phyloP scores from a whole-genome alignment of 2,888 invertebrate species.

The Heliconius ethilla region DNA sequence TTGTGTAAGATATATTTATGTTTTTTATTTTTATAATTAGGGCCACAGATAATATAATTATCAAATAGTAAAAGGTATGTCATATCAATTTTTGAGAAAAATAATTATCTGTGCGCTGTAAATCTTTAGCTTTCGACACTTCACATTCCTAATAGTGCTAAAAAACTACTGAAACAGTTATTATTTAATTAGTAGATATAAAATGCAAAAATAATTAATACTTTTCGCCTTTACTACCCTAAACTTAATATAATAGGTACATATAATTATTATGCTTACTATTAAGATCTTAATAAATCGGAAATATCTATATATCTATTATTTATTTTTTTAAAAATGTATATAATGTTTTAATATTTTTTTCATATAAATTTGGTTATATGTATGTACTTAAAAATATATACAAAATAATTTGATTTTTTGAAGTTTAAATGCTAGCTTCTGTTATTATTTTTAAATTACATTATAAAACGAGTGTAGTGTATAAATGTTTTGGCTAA shows the following conservation, averaged over 20 bases:
- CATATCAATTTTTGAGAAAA: constrained; percentile 9
- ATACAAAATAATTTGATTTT: not conserved
- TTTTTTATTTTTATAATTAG: not conserved
- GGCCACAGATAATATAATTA: not conserved
- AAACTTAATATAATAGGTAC: constrained; percentile 29
- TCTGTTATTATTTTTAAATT: not conserved
- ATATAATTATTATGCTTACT: constrained; percentile 27
- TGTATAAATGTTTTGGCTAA: not conserved
- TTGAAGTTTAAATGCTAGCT: not conserved
- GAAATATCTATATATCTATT: not conserved
- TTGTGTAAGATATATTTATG: not conserved
- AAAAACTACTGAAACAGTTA: not conserved
- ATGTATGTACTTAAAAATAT: not conserved
- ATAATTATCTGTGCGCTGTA: not conserved
- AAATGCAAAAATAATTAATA: constrained; percentile 20
- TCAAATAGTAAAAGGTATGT: not conserved
- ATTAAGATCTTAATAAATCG: constrained; percentile 28
- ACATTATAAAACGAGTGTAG: not conserved
- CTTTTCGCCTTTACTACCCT: constrained; percentile 39
- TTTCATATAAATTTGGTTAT: not conserved
- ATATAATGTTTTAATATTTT: not conserved
- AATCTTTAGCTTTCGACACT: constrained; percentile 18
- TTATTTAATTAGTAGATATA: not conserved
- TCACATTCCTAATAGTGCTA: constrained; percentile 7
- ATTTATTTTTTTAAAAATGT: no score